A percentile compares a stretch with the other conserved stretches of the same genome.
Conservation (phyloP, 2,888 invertebrate species). For the Argynnis bischoffii region DNA sequence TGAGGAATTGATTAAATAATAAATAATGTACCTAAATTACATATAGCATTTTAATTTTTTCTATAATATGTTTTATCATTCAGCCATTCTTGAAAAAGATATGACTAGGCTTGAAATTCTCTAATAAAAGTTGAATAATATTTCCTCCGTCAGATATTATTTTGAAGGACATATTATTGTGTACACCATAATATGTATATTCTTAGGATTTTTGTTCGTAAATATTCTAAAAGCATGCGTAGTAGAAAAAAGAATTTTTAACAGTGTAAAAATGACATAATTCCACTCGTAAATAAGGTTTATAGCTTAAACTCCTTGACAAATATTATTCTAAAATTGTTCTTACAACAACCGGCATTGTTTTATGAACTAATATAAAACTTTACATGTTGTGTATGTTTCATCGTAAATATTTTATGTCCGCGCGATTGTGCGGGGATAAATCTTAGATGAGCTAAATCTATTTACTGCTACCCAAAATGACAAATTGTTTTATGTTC, state of each 20-base stretch:
- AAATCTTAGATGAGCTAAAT: neutral
- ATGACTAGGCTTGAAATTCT: too few relatives aligned
- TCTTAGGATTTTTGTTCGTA: too few relatives aligned
- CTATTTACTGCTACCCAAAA: neutral
- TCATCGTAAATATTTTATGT: neutral
- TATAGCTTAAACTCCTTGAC: conserved; percentile 1
- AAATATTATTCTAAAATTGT: conserved; percentile 9
- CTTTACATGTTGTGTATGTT: neutral
- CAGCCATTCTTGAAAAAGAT: too few relatives aligned
- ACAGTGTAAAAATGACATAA: neutral
- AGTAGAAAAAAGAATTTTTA: neutral
- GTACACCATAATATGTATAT: too few relatives aligned
- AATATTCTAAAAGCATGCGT: too few relatives aligned
- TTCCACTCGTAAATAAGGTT: conserved; percentile 7
- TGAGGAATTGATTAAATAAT: too few relatives aligned
- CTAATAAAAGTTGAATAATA: too few relatives aligned
- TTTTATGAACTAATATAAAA: conserved; percentile 11
- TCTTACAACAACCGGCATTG: conserved; percentile 6
- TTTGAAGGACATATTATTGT: too few relatives aligned
- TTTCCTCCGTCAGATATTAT: too few relatives aligned
- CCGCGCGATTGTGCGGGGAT: neutral
- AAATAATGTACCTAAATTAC: too few relatives aligned
- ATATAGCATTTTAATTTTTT: too few relatives aligned
- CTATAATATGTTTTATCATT: too few relatives aligned
- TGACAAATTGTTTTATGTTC: neutral